Conservation (phyloP, 2,113 vertebrate species). For the Sebastes schlegelii region DNA sequence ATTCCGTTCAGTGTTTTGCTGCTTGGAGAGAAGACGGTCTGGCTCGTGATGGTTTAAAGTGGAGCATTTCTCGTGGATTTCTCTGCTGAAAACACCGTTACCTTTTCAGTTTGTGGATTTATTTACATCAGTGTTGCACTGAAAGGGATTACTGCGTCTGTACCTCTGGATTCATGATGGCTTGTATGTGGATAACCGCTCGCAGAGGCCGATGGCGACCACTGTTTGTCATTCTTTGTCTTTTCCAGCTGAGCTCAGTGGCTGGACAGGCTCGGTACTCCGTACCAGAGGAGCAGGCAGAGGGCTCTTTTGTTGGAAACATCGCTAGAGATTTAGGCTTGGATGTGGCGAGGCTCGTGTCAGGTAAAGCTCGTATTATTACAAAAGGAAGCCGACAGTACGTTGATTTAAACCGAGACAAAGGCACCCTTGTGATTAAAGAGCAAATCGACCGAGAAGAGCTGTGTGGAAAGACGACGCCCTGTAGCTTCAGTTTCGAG, state of each 20-base stretch:
- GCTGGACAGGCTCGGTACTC: slow-evolving; percentile 76
- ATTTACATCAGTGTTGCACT: fast-evolving
- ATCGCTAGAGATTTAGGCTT: slow-evolving; percentile 84
- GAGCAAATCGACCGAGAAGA: slow-evolving; percentile 87
- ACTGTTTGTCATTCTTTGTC: slow-evolving; percentile 68
- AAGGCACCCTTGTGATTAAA: slow-evolving; percentile 79
- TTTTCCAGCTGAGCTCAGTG: slow-evolving; percentile 50
- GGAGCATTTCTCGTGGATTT: fast-evolving
- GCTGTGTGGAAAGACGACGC: slow-evolving; percentile 83
- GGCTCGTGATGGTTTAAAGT: fast-evolving
- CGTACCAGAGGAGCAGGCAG: slow-evolving; percentile 83
- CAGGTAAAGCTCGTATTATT: slow-evolving; percentile 82
- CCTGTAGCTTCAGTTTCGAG: slow-evolving; percentile 86
- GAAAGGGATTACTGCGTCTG: not conserved
- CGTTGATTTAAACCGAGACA: slow-evolving; percentile 81
- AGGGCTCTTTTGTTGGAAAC: slow-evolving; percentile 78
- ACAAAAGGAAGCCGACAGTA: slow-evolving; percentile 76
- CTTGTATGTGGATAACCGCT: slow-evolving; percentile 8
- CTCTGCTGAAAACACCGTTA: not conserved
- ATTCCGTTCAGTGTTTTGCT: slow-evolving; percentile 11
- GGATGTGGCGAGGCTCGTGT: slow-evolving; percentile 76
- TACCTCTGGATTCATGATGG: slow-evolving; percentile 43
- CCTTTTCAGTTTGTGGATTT: not conserved
- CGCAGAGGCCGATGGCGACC: slow-evolving; percentile 48
- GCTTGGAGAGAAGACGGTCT: not conserved